Percentiles rank a stretch among this genome's conserved stretches.
Conservation (phyloP, 2,888 invertebrate species). For the Cybosia mesomella region DNA sequence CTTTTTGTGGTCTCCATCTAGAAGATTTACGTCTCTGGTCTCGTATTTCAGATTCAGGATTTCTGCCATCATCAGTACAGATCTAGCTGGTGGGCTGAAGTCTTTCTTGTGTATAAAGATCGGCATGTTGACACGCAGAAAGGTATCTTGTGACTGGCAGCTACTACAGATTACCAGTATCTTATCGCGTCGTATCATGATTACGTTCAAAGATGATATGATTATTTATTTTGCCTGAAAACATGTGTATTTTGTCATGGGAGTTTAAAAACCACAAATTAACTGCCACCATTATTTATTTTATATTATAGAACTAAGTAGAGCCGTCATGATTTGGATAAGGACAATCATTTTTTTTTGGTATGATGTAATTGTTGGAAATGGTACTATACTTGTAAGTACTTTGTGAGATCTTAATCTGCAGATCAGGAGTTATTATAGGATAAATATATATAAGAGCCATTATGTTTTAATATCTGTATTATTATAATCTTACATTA, state of each 20-base stretch:
- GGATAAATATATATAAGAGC: too few species aligned
- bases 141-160: slow-evolving; percentile 7
- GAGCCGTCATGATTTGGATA: background rate
- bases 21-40: slow-evolving; percentile 45
- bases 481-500: too few species aligned
- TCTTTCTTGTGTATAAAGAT: slow-evolving; percentile 55
- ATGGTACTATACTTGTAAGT: too few species aligned
- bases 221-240: slow-evolving; percentile 1
- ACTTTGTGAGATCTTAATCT: background rate
- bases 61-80: slow-evolving; percentile 58
- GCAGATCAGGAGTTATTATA: background rate
- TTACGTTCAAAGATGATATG: background rate
- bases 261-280: background rate
- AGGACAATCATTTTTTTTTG: background rate
- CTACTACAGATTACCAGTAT: background rate
- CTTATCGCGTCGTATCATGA: slow-evolving; percentile 5
- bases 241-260: background rate
- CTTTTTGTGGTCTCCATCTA: slow-evolving; percentile 39
- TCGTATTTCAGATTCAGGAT: slow-evolving; percentile 56
- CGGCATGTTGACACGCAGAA: slow-evolving; percentile 49
- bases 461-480: too few species aligned
- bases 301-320: background rate
- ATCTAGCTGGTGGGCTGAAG: slow-evolving; percentile 57
- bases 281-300: background rate
- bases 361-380: background rate